phyloP scores from a whole-genome alignment of 2,113 vertebrate species.

The Rhizomys pruinosus region DNA sequence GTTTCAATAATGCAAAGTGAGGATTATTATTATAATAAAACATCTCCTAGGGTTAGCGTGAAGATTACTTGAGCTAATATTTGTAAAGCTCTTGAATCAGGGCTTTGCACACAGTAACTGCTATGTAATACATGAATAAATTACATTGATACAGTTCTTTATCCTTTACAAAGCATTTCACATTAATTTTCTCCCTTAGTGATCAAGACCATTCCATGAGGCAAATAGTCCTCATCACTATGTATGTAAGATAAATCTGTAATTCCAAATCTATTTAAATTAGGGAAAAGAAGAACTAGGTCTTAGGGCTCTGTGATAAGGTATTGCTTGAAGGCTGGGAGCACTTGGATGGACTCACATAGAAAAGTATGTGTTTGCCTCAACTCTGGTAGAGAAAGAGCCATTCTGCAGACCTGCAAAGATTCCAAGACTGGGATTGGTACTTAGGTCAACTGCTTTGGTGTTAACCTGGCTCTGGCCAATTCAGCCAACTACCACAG shows the following conservation, averaged over 20 bases:
- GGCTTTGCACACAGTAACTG: conserved; percentile 44
- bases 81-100: conserved; percentile 62
- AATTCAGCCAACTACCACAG: background rate
- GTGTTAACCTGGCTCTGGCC: background rate
- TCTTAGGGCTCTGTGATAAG: background rate
- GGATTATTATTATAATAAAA: conserved; percentile 34
- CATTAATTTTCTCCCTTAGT: conserved; percentile 63
- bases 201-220: conserved; percentile 5
- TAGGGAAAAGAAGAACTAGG: background rate
- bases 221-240: conserved; percentile 5
- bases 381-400: background rate
- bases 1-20: conserved; percentile 54
- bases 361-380: background rate
- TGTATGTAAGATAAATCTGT: conserved; percentile 19
- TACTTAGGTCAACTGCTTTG: background rate
- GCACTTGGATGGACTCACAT: background rate
- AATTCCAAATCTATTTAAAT: background rate
- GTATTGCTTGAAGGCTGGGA: background rate
- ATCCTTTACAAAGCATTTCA: conserved; percentile 57
- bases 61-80: conserved; percentile 64
- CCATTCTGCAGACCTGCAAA: background rate
- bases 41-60: conserved; percentile 31
- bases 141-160: conserved; percentile 33
- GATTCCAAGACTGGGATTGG: background rate
- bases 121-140: conserved; percentile 59